Percentiles rank a stretch among this genome's conserved stretches.
These are phyloP conservation scores for Steatornis caripensis DNA, from an alignment of 2,113 vertebrate genomes.

Conservation along the genomic window DNA sequence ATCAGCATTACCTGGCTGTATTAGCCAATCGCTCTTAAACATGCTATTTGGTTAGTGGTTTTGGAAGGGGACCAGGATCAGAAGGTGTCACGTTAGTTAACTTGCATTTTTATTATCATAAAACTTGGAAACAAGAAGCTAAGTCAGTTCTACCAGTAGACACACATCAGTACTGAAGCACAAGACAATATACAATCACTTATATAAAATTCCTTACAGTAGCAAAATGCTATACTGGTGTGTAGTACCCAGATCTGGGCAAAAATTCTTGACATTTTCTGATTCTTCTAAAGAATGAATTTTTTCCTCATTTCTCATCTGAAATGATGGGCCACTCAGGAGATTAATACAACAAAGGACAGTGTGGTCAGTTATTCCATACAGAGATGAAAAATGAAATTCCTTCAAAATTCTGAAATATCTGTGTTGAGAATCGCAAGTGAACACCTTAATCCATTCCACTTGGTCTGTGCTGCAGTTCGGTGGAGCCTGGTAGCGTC, in stretches of 20 bases:
- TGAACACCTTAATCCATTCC: not conserved
- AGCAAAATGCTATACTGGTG: constrained; percentile 64
- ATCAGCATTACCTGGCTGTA: not conserved
- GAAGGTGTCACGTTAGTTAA: not conserved
- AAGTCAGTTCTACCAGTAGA: constrained; percentile 1
- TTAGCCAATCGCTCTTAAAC: not conserved
- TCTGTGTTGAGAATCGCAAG: not conserved
- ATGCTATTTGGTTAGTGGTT: not conserved
- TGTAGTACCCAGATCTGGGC: constrained; percentile 55
- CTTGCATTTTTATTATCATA: constrained; percentile 40
- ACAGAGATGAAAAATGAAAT: not conserved
- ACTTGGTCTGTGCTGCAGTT: not conserved
- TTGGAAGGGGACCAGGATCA: not conserved
- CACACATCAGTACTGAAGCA: not conserved
- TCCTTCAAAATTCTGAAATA: not conserved
- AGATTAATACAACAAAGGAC: not conserved
- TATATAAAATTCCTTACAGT: constrained; percentile 6
- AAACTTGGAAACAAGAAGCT: not conserved
- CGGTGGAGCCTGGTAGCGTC: accelerated
- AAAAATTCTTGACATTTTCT: not conserved
- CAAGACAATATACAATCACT: not conserved
- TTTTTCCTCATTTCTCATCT: constrained; percentile 40
- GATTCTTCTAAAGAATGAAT: constrained; percentile 65
- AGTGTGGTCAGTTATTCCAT: not conserved
- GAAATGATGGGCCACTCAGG: constrained; percentile 35